Conservation (phyloP, 2,113 vertebrate species). For the Donacobius atricapilla region DNA sequence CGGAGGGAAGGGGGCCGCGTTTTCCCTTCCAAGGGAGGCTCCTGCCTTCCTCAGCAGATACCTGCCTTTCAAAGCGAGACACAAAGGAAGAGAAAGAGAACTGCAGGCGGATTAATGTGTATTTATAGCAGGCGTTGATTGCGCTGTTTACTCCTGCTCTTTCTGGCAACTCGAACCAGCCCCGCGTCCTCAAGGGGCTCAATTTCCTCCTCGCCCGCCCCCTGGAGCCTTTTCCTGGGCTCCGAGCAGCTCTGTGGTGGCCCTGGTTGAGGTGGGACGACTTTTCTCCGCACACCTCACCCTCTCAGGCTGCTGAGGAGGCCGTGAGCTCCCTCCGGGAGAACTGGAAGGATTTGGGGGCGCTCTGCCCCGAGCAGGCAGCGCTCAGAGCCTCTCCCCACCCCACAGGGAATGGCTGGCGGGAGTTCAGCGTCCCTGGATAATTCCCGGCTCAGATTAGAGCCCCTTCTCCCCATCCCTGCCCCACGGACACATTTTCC, state of each 20-base stretch:
- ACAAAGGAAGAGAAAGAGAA: not conserved
- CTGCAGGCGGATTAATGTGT: not conserved
- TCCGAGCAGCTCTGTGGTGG: not conserved
- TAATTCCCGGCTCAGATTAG: not conserved
- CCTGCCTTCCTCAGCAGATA: not conserved
- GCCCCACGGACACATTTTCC: not conserved
- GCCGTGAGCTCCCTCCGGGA: not conserved
- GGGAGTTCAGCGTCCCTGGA: fast-evolving
- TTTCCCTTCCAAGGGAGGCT: not conserved
- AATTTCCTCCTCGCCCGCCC: not conserved
- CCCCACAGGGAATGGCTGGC: fast-evolving
- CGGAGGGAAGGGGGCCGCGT: fast-evolving
- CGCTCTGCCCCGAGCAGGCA: no score
- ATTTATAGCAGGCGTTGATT: not conserved
- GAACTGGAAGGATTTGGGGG: fast-evolving
- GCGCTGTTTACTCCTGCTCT: not conserved
- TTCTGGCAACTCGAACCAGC: not conserved
- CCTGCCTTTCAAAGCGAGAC: not conserved
- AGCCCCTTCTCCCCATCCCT: not conserved
- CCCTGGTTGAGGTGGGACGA: not conserved
- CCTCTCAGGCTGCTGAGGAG: not conserved
- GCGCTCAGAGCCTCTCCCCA: not conserved
- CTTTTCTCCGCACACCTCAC: not conserved
- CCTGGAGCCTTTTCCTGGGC: not conserved
- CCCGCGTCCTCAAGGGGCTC: not conserved